Conservation (phyloP, 2,888 invertebrate genomes). For the Aporophyla nigra region DNA sequence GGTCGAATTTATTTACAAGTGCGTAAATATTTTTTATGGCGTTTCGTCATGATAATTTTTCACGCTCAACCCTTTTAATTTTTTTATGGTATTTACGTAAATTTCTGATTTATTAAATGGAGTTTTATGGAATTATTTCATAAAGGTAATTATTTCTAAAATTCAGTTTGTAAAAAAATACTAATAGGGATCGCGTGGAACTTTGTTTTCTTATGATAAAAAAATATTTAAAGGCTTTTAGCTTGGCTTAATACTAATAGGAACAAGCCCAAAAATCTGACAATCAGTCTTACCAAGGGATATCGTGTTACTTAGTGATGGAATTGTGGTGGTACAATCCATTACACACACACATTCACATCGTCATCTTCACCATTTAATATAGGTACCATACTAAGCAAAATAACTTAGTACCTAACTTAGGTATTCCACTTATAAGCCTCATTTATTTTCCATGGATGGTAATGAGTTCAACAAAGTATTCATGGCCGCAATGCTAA, state of each 20-base stretch:
- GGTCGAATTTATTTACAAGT: slow-evolving; percentile 68
- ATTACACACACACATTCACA: too few relatives aligned
- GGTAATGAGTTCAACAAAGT: slow-evolving; percentile 65
- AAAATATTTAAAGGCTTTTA: slow-evolving; percentile 6
- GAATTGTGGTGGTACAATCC: too few relatives aligned
- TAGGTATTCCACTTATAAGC: slow-evolving; percentile 20
- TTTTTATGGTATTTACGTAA: slow-evolving; percentile 37
- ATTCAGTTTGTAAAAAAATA: slow-evolving; percentile 1
- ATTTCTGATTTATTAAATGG: slow-evolving; percentile 43
- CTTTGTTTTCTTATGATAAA: slow-evolving; percentile 15
- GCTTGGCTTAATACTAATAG: neutral
- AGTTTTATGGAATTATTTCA: slow-evolving; percentile 6
- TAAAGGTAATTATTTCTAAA: neutral
- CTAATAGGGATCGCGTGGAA: slow-evolving; percentile 1
- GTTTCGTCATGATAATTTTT: slow-evolving; percentile 66
- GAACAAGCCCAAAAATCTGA: neutral
- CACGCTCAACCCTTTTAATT: slow-evolving; percentile 58
- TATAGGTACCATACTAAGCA: neutral
- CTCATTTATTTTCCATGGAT: slow-evolving; percentile 43
- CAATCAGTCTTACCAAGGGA: neutral
- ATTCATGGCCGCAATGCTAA: slow-evolving; percentile 66
- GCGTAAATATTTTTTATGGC: slow-evolving; percentile 66
- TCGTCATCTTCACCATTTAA: neutral
- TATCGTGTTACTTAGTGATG: neutral
- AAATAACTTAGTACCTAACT: slow-evolving; percentile 9